Evolutionary conservation across 2,888 invertebrate species (phyloP).

Genomic region (Zygaena filipendulae): DNA sequence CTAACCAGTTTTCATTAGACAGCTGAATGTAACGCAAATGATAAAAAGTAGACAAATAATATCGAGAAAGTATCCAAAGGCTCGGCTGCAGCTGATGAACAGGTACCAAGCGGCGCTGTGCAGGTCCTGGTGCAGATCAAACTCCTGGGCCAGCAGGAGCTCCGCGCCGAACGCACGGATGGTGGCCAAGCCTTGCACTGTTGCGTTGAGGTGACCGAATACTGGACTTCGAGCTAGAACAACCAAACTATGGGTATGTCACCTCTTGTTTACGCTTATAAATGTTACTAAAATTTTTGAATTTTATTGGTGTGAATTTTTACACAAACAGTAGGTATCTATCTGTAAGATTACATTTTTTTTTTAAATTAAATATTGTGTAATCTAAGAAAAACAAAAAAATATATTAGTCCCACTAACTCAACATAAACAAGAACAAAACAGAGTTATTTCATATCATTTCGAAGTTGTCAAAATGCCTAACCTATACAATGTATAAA

Average conservation of each 20-base stretch:
- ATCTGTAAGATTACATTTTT: too few relatives aligned
- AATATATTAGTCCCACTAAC: too few relatives aligned
- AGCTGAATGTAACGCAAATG: slow-evolving; percentile 73
- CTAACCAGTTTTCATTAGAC: slow-evolving; percentile 53
- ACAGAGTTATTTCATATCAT: too few relatives aligned
- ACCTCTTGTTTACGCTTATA: neutral
- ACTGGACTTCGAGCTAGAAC: slow-evolving; percentile 82
- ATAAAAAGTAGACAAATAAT: slow-evolving; percentile 72
- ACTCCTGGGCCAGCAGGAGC: slow-evolving; percentile 68
- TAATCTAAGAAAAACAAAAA: too few relatives aligned
- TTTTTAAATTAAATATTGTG: too few relatives aligned
- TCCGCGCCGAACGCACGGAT: slow-evolving; percentile 82
- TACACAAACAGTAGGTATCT: too few relatives aligned
- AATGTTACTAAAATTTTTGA: slow-evolving; percentile 1
- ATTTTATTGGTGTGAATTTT: too few relatives aligned
- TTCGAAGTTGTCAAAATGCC: too few relatives aligned
- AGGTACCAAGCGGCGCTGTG: slow-evolving; percentile 77
- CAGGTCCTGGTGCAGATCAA: slow-evolving; percentile 68
- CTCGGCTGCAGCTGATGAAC: slow-evolving; percentile 71
- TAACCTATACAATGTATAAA: too few relatives aligned
- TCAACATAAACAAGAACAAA: too few relatives aligned
- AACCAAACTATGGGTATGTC: slow-evolving; percentile 10
- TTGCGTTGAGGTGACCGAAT: slow-evolving; percentile 83
- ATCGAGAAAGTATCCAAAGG: slow-evolving; percentile 75
- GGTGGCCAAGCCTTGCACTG: slow-evolving; percentile 82